phyloP scores from a whole-genome alignment of 2,888 invertebrate species.

The Drosophila melanosoma region DNA sequence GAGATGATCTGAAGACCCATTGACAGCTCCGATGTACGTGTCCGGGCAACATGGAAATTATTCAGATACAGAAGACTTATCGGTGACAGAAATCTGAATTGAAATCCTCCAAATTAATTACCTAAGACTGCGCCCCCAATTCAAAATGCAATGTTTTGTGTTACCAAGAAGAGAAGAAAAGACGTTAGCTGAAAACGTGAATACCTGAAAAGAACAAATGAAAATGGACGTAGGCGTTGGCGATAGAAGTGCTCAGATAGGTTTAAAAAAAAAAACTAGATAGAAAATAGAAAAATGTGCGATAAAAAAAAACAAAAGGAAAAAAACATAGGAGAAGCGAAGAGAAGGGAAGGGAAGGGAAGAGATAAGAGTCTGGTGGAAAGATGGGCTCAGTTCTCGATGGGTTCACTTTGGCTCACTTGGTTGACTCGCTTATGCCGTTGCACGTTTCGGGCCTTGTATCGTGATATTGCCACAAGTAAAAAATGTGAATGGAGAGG shows the following conservation, averaged over 20 bases:
- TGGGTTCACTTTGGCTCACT: slow-evolving; percentile 28
- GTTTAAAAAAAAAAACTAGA: slow-evolving; percentile 16
- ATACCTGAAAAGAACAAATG: slow-evolving; percentile 27
- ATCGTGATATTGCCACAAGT: slow-evolving; percentile 64
- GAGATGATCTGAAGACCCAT: slow-evolving; percentile 44
- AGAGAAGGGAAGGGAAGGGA: neutral
- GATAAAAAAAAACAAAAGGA: slow-evolving; percentile 42
- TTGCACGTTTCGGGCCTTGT: slow-evolving; percentile 66
- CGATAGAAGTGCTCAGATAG: slow-evolving; percentile 62
- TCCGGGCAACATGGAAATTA: slow-evolving; percentile 47
- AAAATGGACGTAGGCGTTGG: slow-evolving; percentile 33
- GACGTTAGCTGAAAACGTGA: slow-evolving; percentile 14
- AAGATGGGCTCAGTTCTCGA: slow-evolving; percentile 26
- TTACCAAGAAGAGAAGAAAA: slow-evolving; percentile 10
- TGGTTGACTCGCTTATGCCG: slow-evolving; percentile 55
- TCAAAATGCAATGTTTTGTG: slow-evolving; percentile 8
- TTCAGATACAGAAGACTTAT: slow-evolving; percentile 53
- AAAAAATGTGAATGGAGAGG: neutral
- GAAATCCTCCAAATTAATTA: slow-evolving; percentile 77
- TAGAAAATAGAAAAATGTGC: slow-evolving; percentile 39
- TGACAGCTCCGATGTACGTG: slow-evolving; percentile 50
- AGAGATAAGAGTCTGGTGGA: slow-evolving; percentile 26
- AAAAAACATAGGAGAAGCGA: neutral
- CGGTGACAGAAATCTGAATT: slow-evolving; percentile 45
- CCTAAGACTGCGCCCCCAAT: slow-evolving; percentile 35